Conservation (phyloP, 2,888 invertebrate species). For the Meteorus colon region DNA sequence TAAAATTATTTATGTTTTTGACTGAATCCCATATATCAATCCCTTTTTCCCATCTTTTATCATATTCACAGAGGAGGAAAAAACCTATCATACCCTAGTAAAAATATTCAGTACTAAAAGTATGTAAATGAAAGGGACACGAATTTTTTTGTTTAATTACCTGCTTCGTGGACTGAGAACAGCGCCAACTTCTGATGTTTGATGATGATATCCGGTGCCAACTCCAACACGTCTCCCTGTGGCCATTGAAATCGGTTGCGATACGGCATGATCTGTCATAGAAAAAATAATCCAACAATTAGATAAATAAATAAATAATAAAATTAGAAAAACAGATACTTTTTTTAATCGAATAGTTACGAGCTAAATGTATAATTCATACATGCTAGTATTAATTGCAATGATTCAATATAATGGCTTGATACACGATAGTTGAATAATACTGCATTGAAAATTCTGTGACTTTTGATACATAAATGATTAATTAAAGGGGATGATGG, state of each 20-base stretch:
- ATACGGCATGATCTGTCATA: slow-evolving; percentile 79
- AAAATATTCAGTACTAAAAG: no score
- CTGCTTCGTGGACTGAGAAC: slow-evolving; percentile 72
- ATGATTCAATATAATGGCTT: background rate
- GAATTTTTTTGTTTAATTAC: slow-evolving; percentile 49
- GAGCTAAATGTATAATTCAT: background rate
- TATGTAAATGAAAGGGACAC: background rate
- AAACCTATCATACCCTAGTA: no score
- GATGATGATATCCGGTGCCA: slow-evolving; percentile 75
- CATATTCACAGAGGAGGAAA: no score
- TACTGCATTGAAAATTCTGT: background rate
- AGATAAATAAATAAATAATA: background rate
- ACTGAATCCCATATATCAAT: no score
- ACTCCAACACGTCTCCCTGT: slow-evolving; percentile 80
- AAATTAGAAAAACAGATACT: background rate
- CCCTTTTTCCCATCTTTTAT: no score
- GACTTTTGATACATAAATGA: background rate
- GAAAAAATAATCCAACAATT: slow-evolving; percentile 48
- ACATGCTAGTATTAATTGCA: background rate
- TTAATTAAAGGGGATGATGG: slow-evolving; percentile 26
- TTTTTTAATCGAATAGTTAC: background rate
- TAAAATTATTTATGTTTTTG: no score
- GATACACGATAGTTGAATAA: background rate
- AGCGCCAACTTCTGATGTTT: slow-evolving; percentile 70
- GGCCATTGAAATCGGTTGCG: slow-evolving; percentile 85